These are phyloP conservation scores for Cerastis rubricosa DNA, from an alignment of 2,888 invertebrate species.

Conservation along the genomic window DNA sequence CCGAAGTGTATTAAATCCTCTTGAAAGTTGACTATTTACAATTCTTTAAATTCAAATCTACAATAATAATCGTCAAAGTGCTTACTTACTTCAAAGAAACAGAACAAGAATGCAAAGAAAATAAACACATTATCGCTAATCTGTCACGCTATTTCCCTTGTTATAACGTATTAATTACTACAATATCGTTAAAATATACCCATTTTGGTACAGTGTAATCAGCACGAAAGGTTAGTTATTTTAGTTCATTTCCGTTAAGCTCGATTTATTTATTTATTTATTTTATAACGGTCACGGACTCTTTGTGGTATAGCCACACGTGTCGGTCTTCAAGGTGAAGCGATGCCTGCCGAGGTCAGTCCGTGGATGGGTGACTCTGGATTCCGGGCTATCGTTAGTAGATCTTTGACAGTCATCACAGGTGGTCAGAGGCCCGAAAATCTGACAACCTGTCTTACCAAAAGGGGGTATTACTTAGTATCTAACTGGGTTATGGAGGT, in stretches of 20 bases:
- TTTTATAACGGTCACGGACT: neutral
- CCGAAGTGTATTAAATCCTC: too few relatives aligned
- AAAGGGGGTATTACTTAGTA: neutral
- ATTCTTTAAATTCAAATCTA: neutral
- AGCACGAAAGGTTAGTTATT: slow-evolving; percentile 4
- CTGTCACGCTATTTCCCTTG: slow-evolving; percentile 29
- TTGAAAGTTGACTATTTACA: too few relatives aligned
- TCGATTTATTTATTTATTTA: neutral
- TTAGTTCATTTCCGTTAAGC: slow-evolving; percentile 7
- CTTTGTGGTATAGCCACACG: neutral
- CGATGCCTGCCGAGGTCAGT: neutral
- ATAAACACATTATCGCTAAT: slow-evolving; percentile 1
- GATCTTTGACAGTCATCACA: neutral
- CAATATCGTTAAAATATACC: slow-evolving; percentile 1
- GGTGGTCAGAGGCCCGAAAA: neutral
- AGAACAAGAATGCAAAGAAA: neutral
- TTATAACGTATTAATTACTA: slow-evolving; percentile 21
- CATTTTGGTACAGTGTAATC: slow-evolving; percentile 11
- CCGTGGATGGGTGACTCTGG: neutral
- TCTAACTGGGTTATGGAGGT: neutral
- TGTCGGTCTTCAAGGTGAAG: neutral
- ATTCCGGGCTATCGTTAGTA: neutral
- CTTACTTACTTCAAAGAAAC: neutral
- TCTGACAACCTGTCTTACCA: neutral
- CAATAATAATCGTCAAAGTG: neutral